Conservation (phyloP, 2,888 invertebrate species). For the Yponomeuta sedellus region DNA sequence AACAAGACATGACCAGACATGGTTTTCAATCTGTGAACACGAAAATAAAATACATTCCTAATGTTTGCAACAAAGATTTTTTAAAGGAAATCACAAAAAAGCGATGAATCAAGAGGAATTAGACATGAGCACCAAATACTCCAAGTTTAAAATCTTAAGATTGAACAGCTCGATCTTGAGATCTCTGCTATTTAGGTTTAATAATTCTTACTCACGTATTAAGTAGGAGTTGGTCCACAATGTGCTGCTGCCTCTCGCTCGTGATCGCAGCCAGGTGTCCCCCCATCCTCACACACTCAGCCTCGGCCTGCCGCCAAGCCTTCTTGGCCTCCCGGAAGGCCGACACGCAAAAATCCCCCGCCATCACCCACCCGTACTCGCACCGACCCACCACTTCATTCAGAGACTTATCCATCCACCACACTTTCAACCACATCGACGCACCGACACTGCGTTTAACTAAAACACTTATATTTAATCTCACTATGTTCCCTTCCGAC, state of each 20-base stretch:
- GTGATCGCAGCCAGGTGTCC: slow-evolving; percentile 83
- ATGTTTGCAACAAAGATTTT: too few species aligned
- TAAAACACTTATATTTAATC: slow-evolving; percentile 61
- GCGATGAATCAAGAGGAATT: too few species aligned
- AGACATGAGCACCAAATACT: too few species aligned
- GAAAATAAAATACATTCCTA: too few species aligned
- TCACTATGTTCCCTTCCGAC: slow-evolving; percentile 75
- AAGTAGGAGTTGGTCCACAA: slow-evolving; percentile 79
- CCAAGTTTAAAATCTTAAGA: too few species aligned
- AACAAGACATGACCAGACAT: too few species aligned
- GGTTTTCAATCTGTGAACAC: too few species aligned
- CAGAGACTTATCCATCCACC: slow-evolving; percentile 79
- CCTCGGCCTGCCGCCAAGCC: slow-evolving; percentile 82
- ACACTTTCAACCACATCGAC: slow-evolving; percentile 76
- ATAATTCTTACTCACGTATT: slow-evolving; percentile 73
- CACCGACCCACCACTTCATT: slow-evolving; percentile 79
- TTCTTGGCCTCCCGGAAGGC: slow-evolving; percentile 75
- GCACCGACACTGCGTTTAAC: slow-evolving; percentile 52
- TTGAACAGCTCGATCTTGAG: too few species aligned
- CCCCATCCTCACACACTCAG: slow-evolving; percentile 78
- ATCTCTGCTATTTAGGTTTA: too few species aligned
- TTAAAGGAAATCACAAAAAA: too few species aligned
- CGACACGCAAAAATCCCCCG: slow-evolving; percentile 80
- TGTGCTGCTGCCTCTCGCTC: slow-evolving; percentile 78
- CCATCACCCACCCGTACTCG: slow-evolving; percentile 82